Percentiles rank a stretch among this genome's conserved stretches.
phyloP scores from a whole-genome alignment of 2,797 vertebrate genomes.

The Myripristis jacobus region DNA sequence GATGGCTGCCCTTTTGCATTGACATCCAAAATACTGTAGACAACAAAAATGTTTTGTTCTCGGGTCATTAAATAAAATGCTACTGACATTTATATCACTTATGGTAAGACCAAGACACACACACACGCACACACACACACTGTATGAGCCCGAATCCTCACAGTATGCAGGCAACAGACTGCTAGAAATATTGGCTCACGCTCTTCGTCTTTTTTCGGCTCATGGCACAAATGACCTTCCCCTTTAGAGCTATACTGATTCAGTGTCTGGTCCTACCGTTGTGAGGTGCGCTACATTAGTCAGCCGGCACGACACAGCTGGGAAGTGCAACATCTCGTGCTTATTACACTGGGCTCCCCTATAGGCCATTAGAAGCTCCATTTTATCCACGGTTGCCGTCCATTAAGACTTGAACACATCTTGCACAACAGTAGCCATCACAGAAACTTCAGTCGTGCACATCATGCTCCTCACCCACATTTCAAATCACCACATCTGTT shows the following conservation, averaged over 20 bases:
- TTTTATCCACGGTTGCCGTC: conserved; percentile 53
- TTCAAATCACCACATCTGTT: conserved; percentile 13
- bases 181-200: conserved; percentile 31
- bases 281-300: conserved; percentile 71
- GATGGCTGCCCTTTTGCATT: background rate
- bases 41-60: background rate
- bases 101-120: background rate
- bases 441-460: conserved; percentile 50
- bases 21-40: background rate
- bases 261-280: conserved; percentile 43
- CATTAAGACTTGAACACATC: conserved; percentile 44
- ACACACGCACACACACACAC: background rate
- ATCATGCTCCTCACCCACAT: conserved; percentile 4
- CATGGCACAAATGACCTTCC: conserved; percentile 61
- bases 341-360: conserved; percentile 60
- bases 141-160: background rate
- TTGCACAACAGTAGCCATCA: conserved; percentile 36
- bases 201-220: conserved; percentile 36
- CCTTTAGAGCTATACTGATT: conserved; percentile 50
- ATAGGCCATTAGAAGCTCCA: conserved; percentile 57
- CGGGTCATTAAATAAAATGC: background rate
- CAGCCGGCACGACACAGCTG: conserved; percentile 67
- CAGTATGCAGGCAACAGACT: background rate
- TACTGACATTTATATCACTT: background rate
- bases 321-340: conserved; percentile 58